Evolutionary conservation across 2,113 vertebrate genomes (phyloP), one percentile per base, ranked within the genome.

Genomic region (Lethenteron camtschaticum): DNA sequence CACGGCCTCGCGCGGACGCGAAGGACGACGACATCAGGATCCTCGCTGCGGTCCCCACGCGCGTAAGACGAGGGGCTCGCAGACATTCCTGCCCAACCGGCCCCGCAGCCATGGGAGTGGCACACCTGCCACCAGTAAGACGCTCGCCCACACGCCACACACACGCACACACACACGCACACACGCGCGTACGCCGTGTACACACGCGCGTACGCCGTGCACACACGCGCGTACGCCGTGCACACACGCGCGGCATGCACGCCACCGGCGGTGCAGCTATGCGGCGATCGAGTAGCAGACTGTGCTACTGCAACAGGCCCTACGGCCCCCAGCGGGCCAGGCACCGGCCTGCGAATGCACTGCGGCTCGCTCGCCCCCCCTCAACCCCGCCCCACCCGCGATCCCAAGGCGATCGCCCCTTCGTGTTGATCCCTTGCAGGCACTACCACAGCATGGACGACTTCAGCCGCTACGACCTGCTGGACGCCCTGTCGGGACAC

Each of bases 401-500:
- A 41, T 41, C 41, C 41, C 41, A 41, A 41, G 41, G 41, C 41
- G 41, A 41, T 41, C 41, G 41, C 3, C 41, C 41, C 41, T 41
- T 41, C 41, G 41, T 41, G 41, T 41, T 41, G 3, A 41, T 6
- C 60, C 8, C 60, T 10, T 20, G 20, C 60, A 66, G 60, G 60
- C 60, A 66, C 10, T 20, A 16, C 20, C 60, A 66, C 60, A 66
- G 60, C 20, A 20, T 66, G 8, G 60, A 66, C 14, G 60, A 66
- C n/a, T 66, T 66, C 60, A 66, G 60, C 60, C 60, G 20, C 14
- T 66, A 16, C 20, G 60, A 66, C 60, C 60, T 66, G 8, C 60
- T 66, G 60, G 60, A 66, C 20, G 60, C 60, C 10, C 14, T 66
- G 8, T 16, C 60, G 9, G 60, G 60, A 16, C n/a, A 20, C n/a